phyloP scores from a whole-genome alignment of 1,140 invertebrate genomes.

The Drosophila ambigua region DNA sequence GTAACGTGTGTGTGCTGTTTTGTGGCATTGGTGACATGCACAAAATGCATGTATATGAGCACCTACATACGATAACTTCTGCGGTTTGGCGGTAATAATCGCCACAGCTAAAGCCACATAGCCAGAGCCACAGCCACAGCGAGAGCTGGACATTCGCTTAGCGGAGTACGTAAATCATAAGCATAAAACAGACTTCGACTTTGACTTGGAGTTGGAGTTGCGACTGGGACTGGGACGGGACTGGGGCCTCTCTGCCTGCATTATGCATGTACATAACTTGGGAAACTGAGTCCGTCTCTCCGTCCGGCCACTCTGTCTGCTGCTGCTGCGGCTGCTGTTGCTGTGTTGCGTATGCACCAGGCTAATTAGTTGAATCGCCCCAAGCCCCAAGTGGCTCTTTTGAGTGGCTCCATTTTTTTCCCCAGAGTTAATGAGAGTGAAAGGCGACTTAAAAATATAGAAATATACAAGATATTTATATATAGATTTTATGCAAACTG shows the following conservation, averaged over 20 bases:
- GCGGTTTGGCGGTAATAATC: conserved; percentile 70
- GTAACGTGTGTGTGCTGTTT: not conserved
- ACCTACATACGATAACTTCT: conserved; percentile 72
- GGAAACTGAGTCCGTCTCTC: conserved; percentile 31
- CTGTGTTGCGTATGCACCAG: conserved; percentile 61
- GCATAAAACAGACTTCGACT: conserved; percentile 56
- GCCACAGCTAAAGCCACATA: conserved; percentile 38
- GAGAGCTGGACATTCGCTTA: conserved; percentile 47
- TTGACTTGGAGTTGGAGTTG: conserved; percentile 1
- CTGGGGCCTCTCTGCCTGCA: conserved; percentile 40
- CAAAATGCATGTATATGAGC: conserved; percentile 82
- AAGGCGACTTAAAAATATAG: conserved; percentile 55
- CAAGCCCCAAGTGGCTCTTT: conserved; percentile 38
- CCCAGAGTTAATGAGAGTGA: conserved; percentile 65
- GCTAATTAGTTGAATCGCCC: conserved; percentile 69
- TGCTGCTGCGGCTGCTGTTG: conserved; percentile 2
- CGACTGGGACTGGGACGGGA: not conserved
- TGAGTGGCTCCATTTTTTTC: conserved; percentile 36
- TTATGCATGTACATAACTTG: conserved; percentile 73
- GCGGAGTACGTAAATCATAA: conserved; percentile 77
- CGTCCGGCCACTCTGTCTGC: conserved; percentile 6
- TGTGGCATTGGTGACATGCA: conserved; percentile 74
- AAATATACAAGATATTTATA: conserved; percentile 20
- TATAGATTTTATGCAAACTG: not conserved
- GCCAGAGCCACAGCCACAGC: conserved; percentile 14